These are phyloP conservation scores for Odontocolon sp. DNA, from an alignment of 2,888 invertebrate genomes.

Conservation along the genomic window DNA sequence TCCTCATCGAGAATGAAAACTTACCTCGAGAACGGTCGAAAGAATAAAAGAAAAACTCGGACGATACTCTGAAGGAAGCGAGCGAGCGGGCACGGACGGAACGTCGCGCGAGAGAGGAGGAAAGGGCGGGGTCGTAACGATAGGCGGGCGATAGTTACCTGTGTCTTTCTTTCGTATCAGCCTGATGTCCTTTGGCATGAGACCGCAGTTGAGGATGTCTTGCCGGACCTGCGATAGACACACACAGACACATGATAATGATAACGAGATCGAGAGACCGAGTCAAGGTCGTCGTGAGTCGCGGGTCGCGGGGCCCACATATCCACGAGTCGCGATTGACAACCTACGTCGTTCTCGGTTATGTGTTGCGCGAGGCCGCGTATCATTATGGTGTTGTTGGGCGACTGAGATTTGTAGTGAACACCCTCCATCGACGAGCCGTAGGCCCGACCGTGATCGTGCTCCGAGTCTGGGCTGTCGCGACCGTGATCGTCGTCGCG, in stretches of 20 bases:
- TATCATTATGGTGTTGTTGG: constrained; percentile 89
- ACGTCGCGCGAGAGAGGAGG: too few relatives aligned
- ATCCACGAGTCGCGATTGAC: too few relatives aligned
- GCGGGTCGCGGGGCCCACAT: background rate
- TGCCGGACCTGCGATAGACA: constrained; percentile 86
- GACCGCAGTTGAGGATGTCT: constrained; percentile 88
- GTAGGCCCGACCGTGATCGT: constrained; percentile 76
- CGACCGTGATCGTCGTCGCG: constrained; percentile 78
- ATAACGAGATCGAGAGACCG: constrained; percentile 66
- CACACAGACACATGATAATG: constrained; percentile 68
- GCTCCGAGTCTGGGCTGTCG: constrained; percentile 77
- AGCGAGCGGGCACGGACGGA: constrained; percentile 14
- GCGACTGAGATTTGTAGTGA: constrained; percentile 83
- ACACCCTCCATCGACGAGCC: constrained; percentile 80
- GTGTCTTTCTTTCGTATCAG: constrained; percentile 92
- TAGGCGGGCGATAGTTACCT: constrained; percentile 85
- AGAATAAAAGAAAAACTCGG: background rate
- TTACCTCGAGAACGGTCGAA: background rate
- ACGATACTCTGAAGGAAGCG: background rate
- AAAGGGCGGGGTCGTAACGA: too few relatives aligned
- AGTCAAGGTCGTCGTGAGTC: constrained; percentile 58
- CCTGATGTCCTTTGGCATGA: constrained; percentile 90
- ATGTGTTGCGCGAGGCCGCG: constrained; percentile 88
- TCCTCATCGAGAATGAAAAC: background rate
- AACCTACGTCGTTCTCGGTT: constrained; percentile 89